Evolutionary conservation across 2,888 invertebrate species (phyloP).

Genomic region (Abscondita cerata): DNA sequence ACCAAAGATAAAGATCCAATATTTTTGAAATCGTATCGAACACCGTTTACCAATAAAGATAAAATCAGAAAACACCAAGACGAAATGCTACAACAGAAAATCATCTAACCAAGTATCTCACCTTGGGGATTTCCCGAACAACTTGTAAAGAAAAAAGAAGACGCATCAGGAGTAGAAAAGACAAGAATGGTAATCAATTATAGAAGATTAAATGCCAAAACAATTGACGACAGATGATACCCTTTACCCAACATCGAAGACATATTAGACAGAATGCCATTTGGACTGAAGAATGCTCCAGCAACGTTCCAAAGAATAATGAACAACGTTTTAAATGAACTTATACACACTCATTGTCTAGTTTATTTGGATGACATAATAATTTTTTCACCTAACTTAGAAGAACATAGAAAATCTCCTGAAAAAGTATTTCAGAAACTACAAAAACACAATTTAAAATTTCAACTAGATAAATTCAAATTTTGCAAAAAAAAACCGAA

Average conservation of each 20-base stretch:
- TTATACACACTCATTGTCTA: constrained; percentile 36
- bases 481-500: constrained; percentile 32
- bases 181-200: constrained; percentile 42
- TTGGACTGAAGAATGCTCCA: constrained; percentile 42
- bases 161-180: constrained; percentile 36
- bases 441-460: constrained; percentile 34
- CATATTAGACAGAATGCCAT: constrained; percentile 43
- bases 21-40: too few relatives aligned
- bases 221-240: neutral
- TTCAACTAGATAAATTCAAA: constrained; percentile 37
- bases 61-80: constrained; percentile 42
- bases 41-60: constrained; percentile 26
- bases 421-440: constrained; percentile 29
- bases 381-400: constrained; percentile 25
- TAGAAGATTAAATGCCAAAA: constrained; percentile 21
- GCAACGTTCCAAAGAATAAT: constrained; percentile 42
- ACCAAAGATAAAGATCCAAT: too few relatives aligned
- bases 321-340: constrained; percentile 37
- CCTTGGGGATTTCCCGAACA: constrained; percentile 42
- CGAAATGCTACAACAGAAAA: constrained; percentile 35
- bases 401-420: constrained; percentile 30
- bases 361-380: constrained; percentile 43
- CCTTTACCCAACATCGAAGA: constrained; percentile 41
- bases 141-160: constrained; percentile 42
- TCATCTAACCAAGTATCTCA: constrained; percentile 30